Percentiles rank a stretch among this genome's conserved stretches.
Evolutionary conservation across 2,797 vertebrate genomes (phyloP).

Genomic region (Dryobates pubescens): DNA sequence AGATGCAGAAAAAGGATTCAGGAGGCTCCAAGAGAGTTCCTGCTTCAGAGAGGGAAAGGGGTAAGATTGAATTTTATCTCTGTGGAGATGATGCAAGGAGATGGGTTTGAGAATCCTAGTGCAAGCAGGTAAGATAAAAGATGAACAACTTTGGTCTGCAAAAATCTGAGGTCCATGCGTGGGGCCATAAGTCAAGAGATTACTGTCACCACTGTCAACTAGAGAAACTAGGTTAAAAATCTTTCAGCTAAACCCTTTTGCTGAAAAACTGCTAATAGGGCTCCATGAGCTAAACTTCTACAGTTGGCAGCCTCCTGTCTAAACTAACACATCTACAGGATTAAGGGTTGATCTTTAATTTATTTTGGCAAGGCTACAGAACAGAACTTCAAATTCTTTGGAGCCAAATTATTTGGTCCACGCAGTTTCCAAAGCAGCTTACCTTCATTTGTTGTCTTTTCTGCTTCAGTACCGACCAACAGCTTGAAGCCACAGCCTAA

Average conservation of each 20-base stretch:
- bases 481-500: conserved; percentile 96
- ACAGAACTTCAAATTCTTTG: neutral
- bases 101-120: neutral
- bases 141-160: neutral
- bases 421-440: neutral
- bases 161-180: rapidly evolving
- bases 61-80: neutral
- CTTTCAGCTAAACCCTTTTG: neutral
- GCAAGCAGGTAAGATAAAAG: neutral
- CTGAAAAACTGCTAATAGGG: neutral
- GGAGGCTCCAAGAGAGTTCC: neutral
- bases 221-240: neutral
- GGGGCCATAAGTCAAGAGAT: neutral
- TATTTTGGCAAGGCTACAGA: neutral
- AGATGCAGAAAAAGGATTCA: neutral
- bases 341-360: neutral
- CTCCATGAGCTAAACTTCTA: neutral
- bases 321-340: neutral
- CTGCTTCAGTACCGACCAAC: conserved; percentile 96
- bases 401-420: neutral
- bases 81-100: neutral
- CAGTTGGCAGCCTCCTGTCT: neutral
- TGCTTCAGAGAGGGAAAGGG: neutral
- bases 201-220: neutral
- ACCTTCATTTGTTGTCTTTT: conserved; percentile 96